Evolutionary conservation across 2,888 invertebrate species (phyloP), one percentile per base, ranked within the genome.

Genomic region (Dasypogon diadema): DNA sequence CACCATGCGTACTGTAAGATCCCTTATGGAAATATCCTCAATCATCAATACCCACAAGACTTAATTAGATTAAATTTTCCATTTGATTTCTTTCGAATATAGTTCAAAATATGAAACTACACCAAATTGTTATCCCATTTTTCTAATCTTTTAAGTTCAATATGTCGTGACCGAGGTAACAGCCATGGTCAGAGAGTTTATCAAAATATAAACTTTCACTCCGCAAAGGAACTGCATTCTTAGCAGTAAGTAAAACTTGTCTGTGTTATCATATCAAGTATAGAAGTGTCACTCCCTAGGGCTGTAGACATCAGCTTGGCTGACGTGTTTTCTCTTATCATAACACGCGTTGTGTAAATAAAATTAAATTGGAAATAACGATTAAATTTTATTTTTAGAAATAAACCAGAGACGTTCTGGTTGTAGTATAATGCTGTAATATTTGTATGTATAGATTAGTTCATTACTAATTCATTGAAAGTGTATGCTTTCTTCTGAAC

Each of bases 261-360:
- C 30, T 34, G 24, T 60, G 60, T 37, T 37, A 60, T 60, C 37
- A 30, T 37, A 5, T 6, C 37, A 18, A 16, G 60, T 18, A 37
- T 18, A 30, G 26, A 58, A 58, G 30, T 30, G 26, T 22, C 16
- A 30, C 2, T 12, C 6, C 26, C 26, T 34, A 30, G 16, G 58
- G 30, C 22, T 30, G 3, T 30, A 42, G 3, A 42, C n/a, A 6
- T 30, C n/a, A n/a, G 12, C 42, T 42, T 42, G 42, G 3, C 3
- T 42, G 42, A 12, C n/a, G n/a, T 42, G 42, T 42, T 12, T 12
- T 2, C 30, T 37, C 12, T 60, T 60, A 60, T 60, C 60, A 37
- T 18, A 37, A 60, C 60, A 60, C 60, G 60, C 60, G 60, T 60
- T 60, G 18, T 21, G 60, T 60, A 60, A 60, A 60, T 60, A 60